Conservation (phyloP, 1,140 invertebrate species). For the Triops longicaudatus region DNA sequence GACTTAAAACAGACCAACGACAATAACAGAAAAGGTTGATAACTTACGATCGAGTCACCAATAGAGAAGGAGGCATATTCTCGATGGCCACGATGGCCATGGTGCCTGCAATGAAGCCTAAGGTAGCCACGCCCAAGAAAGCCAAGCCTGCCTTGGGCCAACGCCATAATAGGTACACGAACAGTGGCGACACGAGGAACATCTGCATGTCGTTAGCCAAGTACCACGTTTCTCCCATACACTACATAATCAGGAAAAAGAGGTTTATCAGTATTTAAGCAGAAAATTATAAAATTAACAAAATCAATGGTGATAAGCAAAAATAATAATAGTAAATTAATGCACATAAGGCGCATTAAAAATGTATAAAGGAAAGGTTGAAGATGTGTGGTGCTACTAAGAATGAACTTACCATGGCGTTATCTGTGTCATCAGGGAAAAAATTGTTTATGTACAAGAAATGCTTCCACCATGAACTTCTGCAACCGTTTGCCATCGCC, state of each 20-base stretch:
- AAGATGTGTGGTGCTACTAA: no score
- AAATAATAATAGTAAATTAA: no score
- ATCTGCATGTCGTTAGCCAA: conserved; percentile 73
- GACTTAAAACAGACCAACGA: no score
- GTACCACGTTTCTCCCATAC: conserved; percentile 74
- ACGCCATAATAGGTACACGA: conserved; percentile 49
- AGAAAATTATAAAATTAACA: conserved; percentile 3
- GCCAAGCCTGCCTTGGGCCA: conserved; percentile 29
- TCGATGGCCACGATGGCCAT: conserved; percentile 26
- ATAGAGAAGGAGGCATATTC: not conserved
- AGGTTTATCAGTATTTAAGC: no score
- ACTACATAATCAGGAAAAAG: no score
- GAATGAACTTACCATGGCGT: no score
- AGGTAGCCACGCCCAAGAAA: conserved; percentile 26
- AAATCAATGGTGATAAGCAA: no score
- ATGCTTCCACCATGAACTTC: conserved; percentile 22
- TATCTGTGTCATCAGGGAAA: not conserved
- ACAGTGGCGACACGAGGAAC: conserved; percentile 61
- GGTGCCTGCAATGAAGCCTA: conserved; percentile 29
- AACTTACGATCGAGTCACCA: no score
- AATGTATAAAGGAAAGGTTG: no score
- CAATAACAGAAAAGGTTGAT: no score
- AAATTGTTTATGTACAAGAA: conserved; percentile 25
- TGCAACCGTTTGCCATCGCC: not conserved
- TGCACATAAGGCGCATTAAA: no score